These are phyloP conservation scores for Cephalopterus ornatus DNA, from an alignment of 2,113 vertebrate genomes.

Conservation along the genomic window DNA sequence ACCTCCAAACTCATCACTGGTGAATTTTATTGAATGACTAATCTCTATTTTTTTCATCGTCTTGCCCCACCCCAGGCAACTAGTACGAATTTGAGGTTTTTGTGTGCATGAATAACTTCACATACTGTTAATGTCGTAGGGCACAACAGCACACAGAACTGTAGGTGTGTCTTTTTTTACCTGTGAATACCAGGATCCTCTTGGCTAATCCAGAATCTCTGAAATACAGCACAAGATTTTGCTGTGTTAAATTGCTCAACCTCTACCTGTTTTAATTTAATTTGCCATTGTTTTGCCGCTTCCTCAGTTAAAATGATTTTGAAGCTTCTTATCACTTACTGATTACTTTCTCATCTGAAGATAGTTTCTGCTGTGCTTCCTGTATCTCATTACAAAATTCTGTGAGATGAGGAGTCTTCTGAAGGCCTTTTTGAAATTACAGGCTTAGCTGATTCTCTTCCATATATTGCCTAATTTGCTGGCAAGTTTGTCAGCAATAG, in stretches of 20 bases:
- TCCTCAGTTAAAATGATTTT: background rate
- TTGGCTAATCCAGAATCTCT: background rate
- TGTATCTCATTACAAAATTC: background rate
- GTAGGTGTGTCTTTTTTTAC: background rate
- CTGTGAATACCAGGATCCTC: background rate
- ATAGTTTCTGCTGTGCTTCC: background rate
- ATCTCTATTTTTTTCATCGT: background rate
- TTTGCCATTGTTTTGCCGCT: background rate
- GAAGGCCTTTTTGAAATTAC: background rate
- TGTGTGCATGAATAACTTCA: background rate
- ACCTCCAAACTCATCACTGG: background rate
- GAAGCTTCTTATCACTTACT: background rate
- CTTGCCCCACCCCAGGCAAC: background rate
- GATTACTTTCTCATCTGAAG: background rate
- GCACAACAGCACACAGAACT: background rate
- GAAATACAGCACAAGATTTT: background rate
- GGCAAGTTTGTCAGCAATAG: background rate
- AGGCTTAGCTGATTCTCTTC: background rate
- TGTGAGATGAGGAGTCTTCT: background rate
- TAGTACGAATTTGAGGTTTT: background rate
- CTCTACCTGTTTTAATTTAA: background rate
- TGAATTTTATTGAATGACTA: background rate
- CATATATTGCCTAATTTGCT: background rate
- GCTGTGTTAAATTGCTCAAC: background rate
- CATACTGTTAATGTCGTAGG: rapidly evolving